Evolutionary conservation across 2,797 vertebrate species (phyloP).

Genomic region (Antennarius maculatus): DNA sequence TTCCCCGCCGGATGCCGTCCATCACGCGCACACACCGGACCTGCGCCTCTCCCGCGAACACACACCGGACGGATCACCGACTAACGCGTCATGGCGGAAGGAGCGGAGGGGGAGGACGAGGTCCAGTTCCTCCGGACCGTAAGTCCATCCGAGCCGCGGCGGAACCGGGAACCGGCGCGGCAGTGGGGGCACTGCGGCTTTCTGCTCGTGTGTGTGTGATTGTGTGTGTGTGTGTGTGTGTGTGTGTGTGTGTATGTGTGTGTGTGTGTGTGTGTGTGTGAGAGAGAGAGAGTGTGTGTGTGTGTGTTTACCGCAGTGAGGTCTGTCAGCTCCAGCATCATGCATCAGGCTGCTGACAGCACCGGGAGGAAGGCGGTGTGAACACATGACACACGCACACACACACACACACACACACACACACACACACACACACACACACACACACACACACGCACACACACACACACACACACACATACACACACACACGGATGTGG

Average conservation of each 20-base stretch:
- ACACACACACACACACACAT: no score
- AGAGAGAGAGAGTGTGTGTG: no score
- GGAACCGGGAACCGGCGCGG: neutral
- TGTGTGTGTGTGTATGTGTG: conserved; percentile 49
- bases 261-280: conserved; percentile 5
- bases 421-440: no score
- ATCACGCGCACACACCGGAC: conserved; percentile 8
- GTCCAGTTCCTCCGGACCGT: conserved; percentile 85
- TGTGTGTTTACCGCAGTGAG: conserved; percentile 71
- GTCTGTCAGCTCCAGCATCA: conserved; percentile 48
- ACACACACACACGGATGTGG: no score
- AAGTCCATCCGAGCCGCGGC: conserved; percentile 48
- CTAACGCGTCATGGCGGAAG: conserved; percentile 78
- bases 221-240: neutral
- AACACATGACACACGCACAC: neutral
- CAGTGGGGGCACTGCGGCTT: conserved; percentile 30
- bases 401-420: no score
- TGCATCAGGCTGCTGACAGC: conserved; percentile 27
- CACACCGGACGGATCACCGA: conserved; percentile 38
- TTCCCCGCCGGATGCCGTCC: conserved; percentile 10
- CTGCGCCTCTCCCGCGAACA: conserved; percentile 15
- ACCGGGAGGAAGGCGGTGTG: conserved; percentile 3
- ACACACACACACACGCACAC: no score
- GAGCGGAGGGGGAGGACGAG: conserved; percentile 83
- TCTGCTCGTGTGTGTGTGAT: conserved; percentile 5